These are phyloP conservation scores for Bradypodion ventrale DNA, from an alignment of 2,797 vertebrate genomes.

Conservation along the genomic window DNA sequence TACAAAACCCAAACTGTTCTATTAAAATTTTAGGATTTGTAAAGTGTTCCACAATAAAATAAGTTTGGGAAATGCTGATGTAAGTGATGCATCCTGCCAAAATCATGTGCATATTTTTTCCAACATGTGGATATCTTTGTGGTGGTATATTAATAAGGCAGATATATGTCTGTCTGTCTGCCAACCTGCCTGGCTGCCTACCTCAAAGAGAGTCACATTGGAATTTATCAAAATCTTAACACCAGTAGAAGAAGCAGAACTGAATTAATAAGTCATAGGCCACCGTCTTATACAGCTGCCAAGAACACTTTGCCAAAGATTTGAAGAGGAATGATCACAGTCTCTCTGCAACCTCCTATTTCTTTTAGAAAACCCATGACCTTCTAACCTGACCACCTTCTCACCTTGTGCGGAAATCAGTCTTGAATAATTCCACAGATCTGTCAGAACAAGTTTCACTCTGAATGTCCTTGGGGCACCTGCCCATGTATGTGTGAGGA, in stretches of 20 bases:
- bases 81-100: not conserved
- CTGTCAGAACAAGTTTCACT: conserved; percentile 13
- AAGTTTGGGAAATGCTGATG: not conserved
- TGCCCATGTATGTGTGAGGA: not conserved
- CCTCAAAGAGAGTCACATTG: not conserved
- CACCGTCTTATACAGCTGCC: conserved; percentile 14
- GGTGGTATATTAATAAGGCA: not conserved
- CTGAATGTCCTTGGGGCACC: conserved; percentile 1
- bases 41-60: too few species aligned
- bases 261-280: conserved; percentile 32
- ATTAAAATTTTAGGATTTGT: too few species aligned
- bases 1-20: too few species aligned
- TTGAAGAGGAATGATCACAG: conserved; percentile 28
- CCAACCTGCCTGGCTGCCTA: not conserved
- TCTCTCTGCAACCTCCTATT: not conserved
- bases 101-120: not conserved
- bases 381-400: conserved; percentile 32
- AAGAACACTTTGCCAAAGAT: conserved; percentile 29
- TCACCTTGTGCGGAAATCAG: conserved; percentile 27
- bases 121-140: not conserved
- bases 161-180: not conserved
- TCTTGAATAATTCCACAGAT: conserved; percentile 20
- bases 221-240: conserved; percentile 32
- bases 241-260: conserved; percentile 12
- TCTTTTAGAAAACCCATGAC: conserved; percentile 30